These are phyloP conservation scores for Aurelia coerulea DNA, from an alignment of 30 jellyfish, hydroid and myxozoan species.

Conservation along the genomic window DNA sequence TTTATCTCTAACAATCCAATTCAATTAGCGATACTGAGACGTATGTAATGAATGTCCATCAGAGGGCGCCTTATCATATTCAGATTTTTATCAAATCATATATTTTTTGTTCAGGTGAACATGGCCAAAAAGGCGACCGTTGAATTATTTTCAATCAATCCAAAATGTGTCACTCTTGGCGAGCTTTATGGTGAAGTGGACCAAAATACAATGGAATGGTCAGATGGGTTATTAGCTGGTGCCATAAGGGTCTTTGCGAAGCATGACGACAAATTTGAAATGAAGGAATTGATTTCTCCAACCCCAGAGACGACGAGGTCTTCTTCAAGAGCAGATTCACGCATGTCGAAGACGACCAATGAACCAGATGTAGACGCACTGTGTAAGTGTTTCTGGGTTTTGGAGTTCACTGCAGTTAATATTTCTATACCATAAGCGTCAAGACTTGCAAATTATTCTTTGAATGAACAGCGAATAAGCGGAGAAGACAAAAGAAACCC, in stretches of 20 bases:
- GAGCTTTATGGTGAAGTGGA: conserved; percentile 86
- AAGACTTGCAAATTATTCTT: too few species aligned
- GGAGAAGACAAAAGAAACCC: too few species aligned
- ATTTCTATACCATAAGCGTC: too few species aligned
- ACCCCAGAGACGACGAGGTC: conserved; percentile 20
- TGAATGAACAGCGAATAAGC: too few species aligned
- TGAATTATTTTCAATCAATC: conserved; percentile 70
- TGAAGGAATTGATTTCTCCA: conserved; percentile 6
- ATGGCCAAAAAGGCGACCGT: conserved; percentile 50
- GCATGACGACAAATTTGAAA: not conserved
- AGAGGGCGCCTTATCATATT: too few species aligned
- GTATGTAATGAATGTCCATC: too few species aligned
- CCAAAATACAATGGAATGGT: conserved; percentile 85
- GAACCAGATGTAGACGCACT: conserved; percentile 22
- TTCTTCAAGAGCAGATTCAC: conserved; percentile 28
- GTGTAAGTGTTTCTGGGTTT: not conserved
- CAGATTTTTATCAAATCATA: too few species aligned
- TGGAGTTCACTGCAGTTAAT: too few species aligned
- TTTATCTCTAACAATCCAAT: too few species aligned
- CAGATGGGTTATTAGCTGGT: conserved; percentile 82
- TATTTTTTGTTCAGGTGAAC: not conserved
- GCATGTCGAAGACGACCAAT: conserved; percentile 1
- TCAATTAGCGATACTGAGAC: too few species aligned
- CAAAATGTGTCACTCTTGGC: conserved; percentile 77
- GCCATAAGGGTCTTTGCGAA: conserved; percentile 69